Evolutionary conservation across 2,797 vertebrate species (phyloP), one percentile per base, ranked within the genome.

Genomic region (Pterois miles): DNA sequence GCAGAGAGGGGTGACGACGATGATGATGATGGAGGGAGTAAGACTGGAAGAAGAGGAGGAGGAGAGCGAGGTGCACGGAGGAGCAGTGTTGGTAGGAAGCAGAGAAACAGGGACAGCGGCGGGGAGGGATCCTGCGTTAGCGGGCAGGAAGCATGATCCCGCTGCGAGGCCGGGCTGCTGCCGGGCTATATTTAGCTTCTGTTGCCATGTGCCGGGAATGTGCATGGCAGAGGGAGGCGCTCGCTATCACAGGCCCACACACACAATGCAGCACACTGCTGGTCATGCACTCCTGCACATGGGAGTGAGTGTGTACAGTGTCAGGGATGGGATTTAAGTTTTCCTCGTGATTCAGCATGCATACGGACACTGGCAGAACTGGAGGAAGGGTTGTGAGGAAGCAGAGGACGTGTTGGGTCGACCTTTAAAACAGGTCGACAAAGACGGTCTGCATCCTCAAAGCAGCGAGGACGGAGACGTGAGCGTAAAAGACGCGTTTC

Each of bases 171-270:
- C 72, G 57, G 64, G 85, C 89, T 91, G 88, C 88, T 91, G 88
- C 79, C 58, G 29, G 57, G 91, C 93, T 96, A 96, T 94, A 94
- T 95, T 94, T 95, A 96, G 94, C 88, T 86, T 68, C 86, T 94
- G 95, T 95, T 95, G 92, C 93, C 93, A 96, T 95, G 95, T 92
- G 92, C 95, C 74, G 88, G 83, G 68, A 88, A 85, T 83, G 88
- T 90, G 84, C 78, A 78, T 34, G 81, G 72, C 74, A 84, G 78
- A 85, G 79, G 65, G 60, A 80, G 25, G 75, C 69, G 60, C 65
- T 48, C 75, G 74, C 70, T 40, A 40, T 76, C 78, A 71, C 78
- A 58, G 53, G 74, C 80, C 60, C 68, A 29, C 54, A 52, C 70
- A 63, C 46, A 76, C 75, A 67, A 76, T n/a, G n/a, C n/a, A n/a